phyloP scores from a whole-genome alignment of 1,140 invertebrate species.

The Matsumurasca onukii region DNA sequence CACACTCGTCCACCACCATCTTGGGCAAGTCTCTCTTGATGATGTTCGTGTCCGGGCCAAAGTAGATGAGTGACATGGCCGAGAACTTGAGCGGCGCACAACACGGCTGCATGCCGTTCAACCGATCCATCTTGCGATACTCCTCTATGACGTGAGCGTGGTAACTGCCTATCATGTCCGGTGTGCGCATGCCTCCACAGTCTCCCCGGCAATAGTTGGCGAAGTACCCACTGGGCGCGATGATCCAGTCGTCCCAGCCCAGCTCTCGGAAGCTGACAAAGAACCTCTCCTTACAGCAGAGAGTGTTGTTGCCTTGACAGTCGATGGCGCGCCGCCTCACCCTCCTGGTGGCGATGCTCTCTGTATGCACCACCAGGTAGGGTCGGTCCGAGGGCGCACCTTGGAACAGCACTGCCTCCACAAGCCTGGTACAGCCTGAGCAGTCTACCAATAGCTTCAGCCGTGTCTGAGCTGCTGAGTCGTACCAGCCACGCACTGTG shows the following conservation, averaged over 20 bases:
- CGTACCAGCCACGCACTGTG: constrained; percentile 73
- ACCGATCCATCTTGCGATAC: constrained; percentile 71
- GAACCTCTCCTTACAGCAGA: constrained; percentile 89
- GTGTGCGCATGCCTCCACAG: constrained; percentile 72
- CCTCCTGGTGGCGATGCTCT: constrained; percentile 57
- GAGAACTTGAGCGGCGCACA: constrained; percentile 94
- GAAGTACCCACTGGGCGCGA: constrained; percentile 81
- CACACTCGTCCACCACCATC: constrained; percentile 96
- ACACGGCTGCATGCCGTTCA: constrained; percentile 80
- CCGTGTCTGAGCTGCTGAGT: constrained; percentile 53
- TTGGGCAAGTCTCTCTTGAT: constrained; percentile 92
- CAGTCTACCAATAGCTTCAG: constrained; percentile 81
- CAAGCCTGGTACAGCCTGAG: constrained; percentile 73
- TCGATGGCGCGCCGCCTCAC: constrained; percentile 78
- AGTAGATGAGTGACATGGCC: constrained; percentile 91
- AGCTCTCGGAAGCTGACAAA: constrained; percentile 88
- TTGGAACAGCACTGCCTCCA: constrained; percentile 51
- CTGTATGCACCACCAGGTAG: constrained; percentile 81
- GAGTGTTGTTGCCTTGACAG: constrained; percentile 70
- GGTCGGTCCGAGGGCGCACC: constrained; percentile 61
- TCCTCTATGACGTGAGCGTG: constrained; percentile 90
- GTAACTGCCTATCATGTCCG: constrained; percentile 82
- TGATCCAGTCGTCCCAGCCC: constrained; percentile 95
- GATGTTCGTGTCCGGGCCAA: constrained; percentile 86
- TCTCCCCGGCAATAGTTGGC: constrained; percentile 94